phyloP scores from a whole-genome alignment of 2,888 invertebrate genomes.

The Leucophenga montana region DNA sequence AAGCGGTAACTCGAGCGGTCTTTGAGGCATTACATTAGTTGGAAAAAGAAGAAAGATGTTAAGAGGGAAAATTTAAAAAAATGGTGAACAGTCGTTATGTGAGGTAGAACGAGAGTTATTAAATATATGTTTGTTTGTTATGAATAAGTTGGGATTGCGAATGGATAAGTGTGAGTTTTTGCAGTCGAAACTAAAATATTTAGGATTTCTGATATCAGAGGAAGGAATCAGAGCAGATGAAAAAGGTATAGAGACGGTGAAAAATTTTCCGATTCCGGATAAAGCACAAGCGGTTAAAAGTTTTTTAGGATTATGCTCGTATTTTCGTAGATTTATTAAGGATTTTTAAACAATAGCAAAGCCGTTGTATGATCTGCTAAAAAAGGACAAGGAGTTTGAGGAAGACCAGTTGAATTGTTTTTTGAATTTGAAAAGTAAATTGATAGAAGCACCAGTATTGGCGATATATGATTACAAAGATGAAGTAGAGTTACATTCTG shows the following conservation, averaged over 20 bases:
- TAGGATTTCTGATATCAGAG: slow-evolving; percentile 13
- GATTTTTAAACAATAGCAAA: not conserved
- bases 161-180: slow-evolving; percentile 21
- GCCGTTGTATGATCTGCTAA: not conserved
- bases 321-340: not conserved
- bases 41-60: not conserved
- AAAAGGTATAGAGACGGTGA: slow-evolving; percentile 8
- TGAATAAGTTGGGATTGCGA: slow-evolving; percentile 19
- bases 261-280: not conserved
- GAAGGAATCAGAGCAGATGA: slow-evolving; percentile 27
- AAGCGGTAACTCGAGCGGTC: no score
- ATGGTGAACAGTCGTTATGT: not conserved
- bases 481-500: not conserved
- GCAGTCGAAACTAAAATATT: not conserved
- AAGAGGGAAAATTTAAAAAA: no score
- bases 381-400: not conserved
- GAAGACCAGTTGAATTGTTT: no score
- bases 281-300: not conserved
- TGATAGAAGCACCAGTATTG: no score
- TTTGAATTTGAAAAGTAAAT: no score
- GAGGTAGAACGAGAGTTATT: not conserved
- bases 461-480: no score
- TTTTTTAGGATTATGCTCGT: not conserved
- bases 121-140: not conserved
- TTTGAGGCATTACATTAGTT: no score